These are phyloP conservation scores for Ennomos fuscantarius DNA, from an alignment of 2,888 invertebrate species.

Conservation along the genomic window DNA sequence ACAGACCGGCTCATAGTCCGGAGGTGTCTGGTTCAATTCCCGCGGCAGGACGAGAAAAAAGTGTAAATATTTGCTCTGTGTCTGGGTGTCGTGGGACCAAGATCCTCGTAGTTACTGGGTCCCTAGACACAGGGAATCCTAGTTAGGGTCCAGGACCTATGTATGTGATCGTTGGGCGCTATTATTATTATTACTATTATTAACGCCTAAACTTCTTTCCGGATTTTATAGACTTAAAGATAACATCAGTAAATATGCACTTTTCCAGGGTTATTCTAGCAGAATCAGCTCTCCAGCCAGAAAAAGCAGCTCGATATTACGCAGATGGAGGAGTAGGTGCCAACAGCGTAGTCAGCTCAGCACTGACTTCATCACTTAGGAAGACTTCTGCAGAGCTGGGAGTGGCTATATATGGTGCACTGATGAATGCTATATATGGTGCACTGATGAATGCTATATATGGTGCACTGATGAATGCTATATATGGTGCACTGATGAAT, in stretches of 20 bases:
- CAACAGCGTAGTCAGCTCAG: conserved; percentile 64
- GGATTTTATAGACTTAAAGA: not conserved
- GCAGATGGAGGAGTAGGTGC: conserved; percentile 64
- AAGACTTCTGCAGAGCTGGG: conserved; percentile 58
- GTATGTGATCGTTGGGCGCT: too few species aligned
- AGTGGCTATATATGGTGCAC: conserved; percentile 57
- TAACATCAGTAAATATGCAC: not conserved
- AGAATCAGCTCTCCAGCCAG: conserved; percentile 57
- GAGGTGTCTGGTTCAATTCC: too few species aligned
- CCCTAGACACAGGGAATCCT: too few species aligned
- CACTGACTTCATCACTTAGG: conserved; percentile 51
- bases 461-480: conserved; percentile 59
- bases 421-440: conserved; percentile 62
- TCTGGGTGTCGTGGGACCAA: too few species aligned
- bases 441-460: conserved; percentile 59
- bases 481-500: conserved; percentile 59
- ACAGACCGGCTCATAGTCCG: too few species aligned
- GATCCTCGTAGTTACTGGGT: too few species aligned
- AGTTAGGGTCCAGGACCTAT: too few species aligned
- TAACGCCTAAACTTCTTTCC: too few species aligned
- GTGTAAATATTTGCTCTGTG: too few species aligned
- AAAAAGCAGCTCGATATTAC: conserved; percentile 61
- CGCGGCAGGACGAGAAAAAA: too few species aligned
- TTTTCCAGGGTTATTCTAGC: conserved; percentile 66
- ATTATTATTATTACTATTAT: too few species aligned